Evolutionary conservation across 1,140 invertebrate genomes (phyloP), one percentile per base, ranked within the genome.

Genomic region (Vollenhovia emeryi): DNA sequence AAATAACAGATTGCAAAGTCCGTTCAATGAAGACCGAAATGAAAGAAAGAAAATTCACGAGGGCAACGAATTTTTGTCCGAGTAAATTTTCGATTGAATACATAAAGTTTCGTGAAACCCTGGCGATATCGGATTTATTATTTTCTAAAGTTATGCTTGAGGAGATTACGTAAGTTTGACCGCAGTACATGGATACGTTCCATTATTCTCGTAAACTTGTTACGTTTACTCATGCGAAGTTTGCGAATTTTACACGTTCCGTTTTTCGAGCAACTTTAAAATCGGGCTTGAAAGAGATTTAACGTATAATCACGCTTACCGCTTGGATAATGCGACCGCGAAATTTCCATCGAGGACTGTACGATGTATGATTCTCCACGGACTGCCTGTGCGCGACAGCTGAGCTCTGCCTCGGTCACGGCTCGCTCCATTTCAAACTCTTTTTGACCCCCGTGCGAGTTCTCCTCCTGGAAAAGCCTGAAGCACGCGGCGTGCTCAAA

Each of bases 351-450:
- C 76, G 82, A 89, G 60, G 87, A 90, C 85, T 91, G 88, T 90
- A 91, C 87, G 48, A 24, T 52, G 57, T 83, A 82, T 52, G 82
- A 91, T 90, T 84, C 87, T 87, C 86, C 57, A 75, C 73, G 84
- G 89, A 87, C 60, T 60, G 75, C 84, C 87, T 91, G 91, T 59
- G 78, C 87, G 79, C 88, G 90, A 91, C 91, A 91, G 90, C 82
- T 85, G 90, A 90, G 84, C 79, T 86, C 86, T 83, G 85, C 83
- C 68, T 89, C 84, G 83, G 86, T 88, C 88, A 91, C 82, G 75
- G 43, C 66, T 88, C 80, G 85, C 62, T 89, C 86, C 79, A 86
- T 87, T 90, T 90, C 85, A 74, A 90, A 90, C 89, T 90, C 89
- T 85, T 90, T 90, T 90, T 69, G 76, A 79, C 69, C 83, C 71